Percentiles rank a stretch among this genome's conserved stretches.
These are phyloP conservation scores for Coracias cyanogaster DNA, from an alignment of 2,797 vertebrate genomes.

Conservation along the genomic window DNA sequence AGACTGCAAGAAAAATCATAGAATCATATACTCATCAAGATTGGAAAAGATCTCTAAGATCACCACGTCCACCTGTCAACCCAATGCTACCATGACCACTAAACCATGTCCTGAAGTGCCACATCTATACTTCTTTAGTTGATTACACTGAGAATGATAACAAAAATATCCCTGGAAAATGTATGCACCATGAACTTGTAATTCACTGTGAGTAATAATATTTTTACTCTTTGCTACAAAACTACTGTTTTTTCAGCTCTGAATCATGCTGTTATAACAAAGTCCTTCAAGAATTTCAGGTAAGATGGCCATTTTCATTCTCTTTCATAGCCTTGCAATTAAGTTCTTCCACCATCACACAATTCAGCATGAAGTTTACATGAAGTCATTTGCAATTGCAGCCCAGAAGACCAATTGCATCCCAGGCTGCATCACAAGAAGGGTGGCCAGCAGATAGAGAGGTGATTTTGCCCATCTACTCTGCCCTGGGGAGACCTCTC, in stretches of 20 bases:
- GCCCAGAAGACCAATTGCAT: too few species aligned
- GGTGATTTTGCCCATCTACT: too few species aligned
- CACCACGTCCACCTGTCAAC: too few species aligned
- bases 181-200: accelerated
- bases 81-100: too few species aligned
- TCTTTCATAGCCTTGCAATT: not conserved
- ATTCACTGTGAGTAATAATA: not conserved
- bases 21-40: too few species aligned
- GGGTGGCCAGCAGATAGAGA: too few species aligned
- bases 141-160: not conserved
- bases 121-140: not conserved
- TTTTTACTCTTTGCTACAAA: not conserved
- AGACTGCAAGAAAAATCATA: not conserved
- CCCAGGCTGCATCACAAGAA: too few species aligned
- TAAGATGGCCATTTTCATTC: not conserved
- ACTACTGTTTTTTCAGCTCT: not conserved
- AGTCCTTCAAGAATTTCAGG: not conserved
- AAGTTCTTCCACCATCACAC: not conserved
- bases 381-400: too few species aligned
- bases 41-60: too few species aligned
- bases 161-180: not conserved
- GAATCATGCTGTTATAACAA: not conserved
- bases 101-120: too few species aligned
- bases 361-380: not conserved
- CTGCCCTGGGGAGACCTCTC: too few species aligned